These are phyloP conservation scores for Leptinotarsa peninsularis DNA, from an alignment of 2,888 invertebrate species.

Conservation along the genomic window DNA sequence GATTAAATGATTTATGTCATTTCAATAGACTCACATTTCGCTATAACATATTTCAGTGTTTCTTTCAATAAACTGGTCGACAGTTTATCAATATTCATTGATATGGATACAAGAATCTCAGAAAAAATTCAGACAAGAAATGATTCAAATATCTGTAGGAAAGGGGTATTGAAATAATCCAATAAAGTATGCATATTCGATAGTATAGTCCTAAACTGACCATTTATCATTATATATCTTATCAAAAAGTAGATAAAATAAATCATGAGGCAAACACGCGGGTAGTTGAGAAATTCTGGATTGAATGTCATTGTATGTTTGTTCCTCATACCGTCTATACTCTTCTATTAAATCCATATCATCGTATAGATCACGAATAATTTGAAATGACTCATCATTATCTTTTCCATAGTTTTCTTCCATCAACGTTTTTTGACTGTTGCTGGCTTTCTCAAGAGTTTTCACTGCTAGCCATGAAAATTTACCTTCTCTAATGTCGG, in stretches of 20 bases:
- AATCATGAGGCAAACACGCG: neutral
- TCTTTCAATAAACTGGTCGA: too few relatives aligned
- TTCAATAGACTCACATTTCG: too few relatives aligned
- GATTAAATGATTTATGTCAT: too few relatives aligned
- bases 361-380: neutral
- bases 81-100: too few relatives aligned
- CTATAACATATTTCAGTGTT: too few relatives aligned
- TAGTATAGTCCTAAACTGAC: neutral
- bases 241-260: neutral
- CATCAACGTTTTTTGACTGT: neutral
- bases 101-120: too few relatives aligned
- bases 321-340: neutral
- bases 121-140: too few relatives aligned
- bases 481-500: slow-evolving; percentile 19
- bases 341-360: neutral
- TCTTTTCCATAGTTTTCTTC: neutral
- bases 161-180: too few relatives aligned
- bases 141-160: too few relatives aligned
- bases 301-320: neutral
- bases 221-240: neutral
- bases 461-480: slow-evolving; percentile 18
- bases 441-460: slow-evolving; percentile 17
- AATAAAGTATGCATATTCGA: too few relatives aligned
- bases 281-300: neutral
- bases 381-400: neutral